Conservation (phyloP, 2,888 invertebrate species). For the Sclerodermus sp. region DNA sequence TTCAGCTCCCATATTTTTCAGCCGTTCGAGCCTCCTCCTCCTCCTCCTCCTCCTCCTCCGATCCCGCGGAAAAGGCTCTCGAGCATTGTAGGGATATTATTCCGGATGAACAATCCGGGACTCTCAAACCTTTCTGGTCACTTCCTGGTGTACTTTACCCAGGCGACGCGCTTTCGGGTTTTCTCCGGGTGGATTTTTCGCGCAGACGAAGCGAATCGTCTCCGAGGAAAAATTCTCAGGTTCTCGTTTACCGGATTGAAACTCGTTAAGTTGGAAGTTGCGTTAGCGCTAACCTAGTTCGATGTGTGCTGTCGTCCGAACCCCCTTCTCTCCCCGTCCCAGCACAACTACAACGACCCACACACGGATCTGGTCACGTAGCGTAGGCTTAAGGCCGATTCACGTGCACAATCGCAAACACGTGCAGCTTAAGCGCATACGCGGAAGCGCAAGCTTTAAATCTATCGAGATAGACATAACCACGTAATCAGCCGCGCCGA, state of each 20-base stretch:
- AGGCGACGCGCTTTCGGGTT: too few species aligned
- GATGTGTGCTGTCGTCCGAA: slow-evolving; percentile 16
- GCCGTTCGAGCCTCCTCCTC: too few species aligned
- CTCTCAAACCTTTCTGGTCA: too few species aligned
- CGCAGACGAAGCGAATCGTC: too few species aligned
- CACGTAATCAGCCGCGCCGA: slow-evolving; percentile 10
- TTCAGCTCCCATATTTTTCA: too few species aligned
- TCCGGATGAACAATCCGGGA: too few species aligned
- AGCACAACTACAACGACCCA: not conserved
- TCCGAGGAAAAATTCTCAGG: slow-evolving; percentile 10
- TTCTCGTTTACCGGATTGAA: slow-evolving; percentile 24
- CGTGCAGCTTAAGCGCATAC: not conserved
- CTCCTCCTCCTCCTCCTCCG: too few species aligned
- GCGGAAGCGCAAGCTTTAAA: not conserved
- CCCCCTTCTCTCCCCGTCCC: too few species aligned
- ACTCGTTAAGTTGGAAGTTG: slow-evolving; percentile 26
- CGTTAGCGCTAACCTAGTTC: slow-evolving; percentile 28
- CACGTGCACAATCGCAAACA: not conserved
- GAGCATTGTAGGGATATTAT: too few species aligned
- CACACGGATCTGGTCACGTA: slow-evolving; percentile 9
- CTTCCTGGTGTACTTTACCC: too few species aligned
- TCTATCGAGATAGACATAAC: not conserved
- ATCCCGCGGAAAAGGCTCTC: too few species aligned
- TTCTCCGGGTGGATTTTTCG: too few species aligned
- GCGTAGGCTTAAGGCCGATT: slow-evolving; percentile 6